Evolutionary conservation across 2,113 vertebrate species (phyloP).

Genomic region (Cettia cetti): DNA sequence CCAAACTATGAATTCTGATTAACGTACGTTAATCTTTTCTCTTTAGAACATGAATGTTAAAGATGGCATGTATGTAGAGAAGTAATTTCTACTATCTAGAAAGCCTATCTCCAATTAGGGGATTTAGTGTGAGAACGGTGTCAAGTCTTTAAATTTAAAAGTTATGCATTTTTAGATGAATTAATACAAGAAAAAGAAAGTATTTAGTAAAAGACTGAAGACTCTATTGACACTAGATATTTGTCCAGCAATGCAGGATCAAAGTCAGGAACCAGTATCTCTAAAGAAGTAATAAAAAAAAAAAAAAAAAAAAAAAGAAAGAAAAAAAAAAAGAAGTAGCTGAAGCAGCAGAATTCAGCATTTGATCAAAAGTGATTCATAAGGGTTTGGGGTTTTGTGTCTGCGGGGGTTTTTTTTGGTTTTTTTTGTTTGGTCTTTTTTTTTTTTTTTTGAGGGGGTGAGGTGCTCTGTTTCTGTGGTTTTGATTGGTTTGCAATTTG

Average conservation of each 20-base stretch:
- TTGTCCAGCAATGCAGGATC: conserved; percentile 18
- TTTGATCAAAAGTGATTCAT: conserved; percentile 12
- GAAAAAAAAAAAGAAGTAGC: conserved; percentile 20
- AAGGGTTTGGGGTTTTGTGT: not conserved
- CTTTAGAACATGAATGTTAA: conserved; percentile 31
- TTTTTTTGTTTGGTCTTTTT: not conserved
- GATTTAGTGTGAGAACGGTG: conserved; percentile 16
- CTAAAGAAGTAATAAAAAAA: conserved; percentile 31
- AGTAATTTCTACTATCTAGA: conserved; percentile 9
- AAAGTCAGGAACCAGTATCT: conserved; percentile 21
- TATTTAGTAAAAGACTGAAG: conserved; percentile 51
- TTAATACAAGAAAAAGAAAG: conserved; percentile 59
- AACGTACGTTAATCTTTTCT: conserved; percentile 1
- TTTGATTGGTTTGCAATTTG: not conserved
- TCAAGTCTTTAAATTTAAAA: not conserved
- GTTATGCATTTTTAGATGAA: conserved; percentile 29
- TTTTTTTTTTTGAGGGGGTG: not conserved
- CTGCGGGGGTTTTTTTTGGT: not conserved
- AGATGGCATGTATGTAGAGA: conserved; percentile 22
- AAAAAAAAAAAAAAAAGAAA: too few species aligned
- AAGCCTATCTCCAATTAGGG: conserved; percentile 35
- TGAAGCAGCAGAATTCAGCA: conserved; percentile 47
- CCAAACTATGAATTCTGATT: conserved; percentile 50
- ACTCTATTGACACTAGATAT: conserved; percentile 31
- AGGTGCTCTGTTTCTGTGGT: not conserved